Conservation (phyloP, 2,113 vertebrate species). For the Potamarius usumacintae region DNA sequence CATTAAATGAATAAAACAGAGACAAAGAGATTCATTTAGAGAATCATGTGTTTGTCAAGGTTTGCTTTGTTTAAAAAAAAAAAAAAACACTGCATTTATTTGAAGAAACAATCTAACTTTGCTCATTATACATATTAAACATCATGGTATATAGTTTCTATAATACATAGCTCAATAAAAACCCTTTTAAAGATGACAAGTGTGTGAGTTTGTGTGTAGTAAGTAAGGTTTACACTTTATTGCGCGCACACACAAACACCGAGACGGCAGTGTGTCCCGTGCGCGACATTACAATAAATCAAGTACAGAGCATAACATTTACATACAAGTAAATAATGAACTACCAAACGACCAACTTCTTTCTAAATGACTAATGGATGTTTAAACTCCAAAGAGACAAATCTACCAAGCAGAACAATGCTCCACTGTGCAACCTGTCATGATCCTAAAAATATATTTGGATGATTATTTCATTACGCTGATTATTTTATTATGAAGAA, state of each 20-base stretch:
- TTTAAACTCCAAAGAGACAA: background rate
- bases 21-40: background rate
- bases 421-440: background rate
- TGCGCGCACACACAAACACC: background rate
- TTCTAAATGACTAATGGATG: background rate
- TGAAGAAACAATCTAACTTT: background rate
- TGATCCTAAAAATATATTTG: background rate
- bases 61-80: background rate
- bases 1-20: slow-evolving; percentile 5
- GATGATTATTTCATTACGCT: background rate
- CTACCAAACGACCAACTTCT: background rate
- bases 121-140: background rate
- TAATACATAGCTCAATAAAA: background rate
- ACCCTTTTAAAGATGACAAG: background rate
- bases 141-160: background rate
- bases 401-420: background rate
- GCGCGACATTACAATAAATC: background rate
- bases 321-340: slow-evolving; percentile 26
- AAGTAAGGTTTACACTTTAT: background rate
- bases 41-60: background rate
- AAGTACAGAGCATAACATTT: slow-evolving; percentile 15
- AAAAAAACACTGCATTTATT: background rate
- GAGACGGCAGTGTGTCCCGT: background rate
- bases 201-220: background rate
- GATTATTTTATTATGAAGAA: background rate